These are phyloP conservation scores for Tetramorium bicarinatum DNA, from an alignment of 2,888 invertebrate genomes.

Conservation along the genomic window DNA sequence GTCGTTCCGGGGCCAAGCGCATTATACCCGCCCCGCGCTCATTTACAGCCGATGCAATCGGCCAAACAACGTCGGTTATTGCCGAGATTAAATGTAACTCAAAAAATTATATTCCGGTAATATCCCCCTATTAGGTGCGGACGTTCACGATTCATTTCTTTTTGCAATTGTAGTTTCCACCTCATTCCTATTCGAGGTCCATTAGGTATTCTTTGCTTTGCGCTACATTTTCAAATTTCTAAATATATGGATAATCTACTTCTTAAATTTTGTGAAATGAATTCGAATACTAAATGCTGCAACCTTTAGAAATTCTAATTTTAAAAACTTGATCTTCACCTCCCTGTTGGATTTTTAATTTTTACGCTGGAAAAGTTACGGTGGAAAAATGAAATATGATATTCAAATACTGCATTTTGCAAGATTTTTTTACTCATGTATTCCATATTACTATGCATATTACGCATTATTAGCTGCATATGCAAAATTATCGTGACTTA, in stretches of 20 bases:
- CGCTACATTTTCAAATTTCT: neutral
- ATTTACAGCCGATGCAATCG: conserved; percentile 57
- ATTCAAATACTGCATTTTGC: conserved; percentile 4
- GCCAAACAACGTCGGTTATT: conserved; percentile 53
- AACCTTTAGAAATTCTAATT: neutral
- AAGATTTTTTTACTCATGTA: conserved; percentile 1
- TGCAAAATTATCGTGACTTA: neutral
- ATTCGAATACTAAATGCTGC: neutral
- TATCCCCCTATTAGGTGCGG: conserved; percentile 34
- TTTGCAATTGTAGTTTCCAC: neutral
- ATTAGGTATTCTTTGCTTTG: conserved; percentile 4
- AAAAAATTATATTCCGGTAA: conserved; percentile 49
- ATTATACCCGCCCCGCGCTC: conserved; percentile 63
- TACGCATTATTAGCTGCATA: conserved; percentile 9
- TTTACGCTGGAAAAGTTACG: neutral
- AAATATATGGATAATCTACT: neutral
- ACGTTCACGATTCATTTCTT: neutral
- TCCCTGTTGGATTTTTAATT: conserved; percentile 9
- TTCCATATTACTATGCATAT: neutral
- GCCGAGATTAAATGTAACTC: conserved; percentile 49
- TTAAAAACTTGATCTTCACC: neutral
- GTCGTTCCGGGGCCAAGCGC: conserved; percentile 70
- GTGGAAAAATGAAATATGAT: neutral
- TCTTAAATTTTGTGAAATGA: neutral
- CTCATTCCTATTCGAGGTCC: neutral